Evolutionary conservation across 2,797 vertebrate genomes (phyloP), one percentile per base, ranked within the genome.

Genomic region (Ciconia nigra): DNA sequence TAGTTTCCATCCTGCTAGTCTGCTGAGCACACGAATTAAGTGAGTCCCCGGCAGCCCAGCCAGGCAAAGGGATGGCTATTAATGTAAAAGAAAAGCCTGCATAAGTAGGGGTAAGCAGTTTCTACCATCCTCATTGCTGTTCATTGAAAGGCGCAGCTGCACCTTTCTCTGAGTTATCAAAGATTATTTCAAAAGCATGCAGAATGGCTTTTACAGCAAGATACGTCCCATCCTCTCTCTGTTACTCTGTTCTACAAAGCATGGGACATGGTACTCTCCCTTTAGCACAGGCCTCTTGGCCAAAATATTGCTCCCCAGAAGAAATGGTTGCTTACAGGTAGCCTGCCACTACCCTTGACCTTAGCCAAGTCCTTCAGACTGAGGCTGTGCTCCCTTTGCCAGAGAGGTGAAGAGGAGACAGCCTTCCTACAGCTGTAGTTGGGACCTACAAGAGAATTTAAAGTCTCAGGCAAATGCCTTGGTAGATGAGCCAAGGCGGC

Each of bases 151-250:
- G 93, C 91, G 4, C 96, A 96, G 94, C 95, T 91, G 87, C 80
- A 95, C 78, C 97, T 97, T 96, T 90, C 94, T 93, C 90, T 79
- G 72, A 78, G 86, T 83, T 94, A 92, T 76, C 84, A 89, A 91
- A 94, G 94, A 96, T 74, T 52, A 89, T 91, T 95, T 93, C 83
- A 77, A 83, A 95, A 65, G 58, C 77, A 1, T 9, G n/a, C 55
- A 81, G 77, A 93, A 87, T 29, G 65, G 41, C 39, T 86, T 95
- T 91, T 87, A 69, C 55, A 91, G 90, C 42, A 88, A 93, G 67
- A 96, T n/a, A n/a, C 3, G 2, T 65, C 67, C 89, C 87, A 28
- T 61, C 52, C 63, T 65, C 47, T 74, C 88, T 51, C 81, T 33
- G 20, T 24, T 33, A 15, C 25, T 83, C 66, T 37, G 17, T 6